Evolutionary conservation across 1,140 invertebrate genomes (phyloP), one percentile per base, ranked within the genome.

Genomic region (Procambarus virginalis): DNA sequence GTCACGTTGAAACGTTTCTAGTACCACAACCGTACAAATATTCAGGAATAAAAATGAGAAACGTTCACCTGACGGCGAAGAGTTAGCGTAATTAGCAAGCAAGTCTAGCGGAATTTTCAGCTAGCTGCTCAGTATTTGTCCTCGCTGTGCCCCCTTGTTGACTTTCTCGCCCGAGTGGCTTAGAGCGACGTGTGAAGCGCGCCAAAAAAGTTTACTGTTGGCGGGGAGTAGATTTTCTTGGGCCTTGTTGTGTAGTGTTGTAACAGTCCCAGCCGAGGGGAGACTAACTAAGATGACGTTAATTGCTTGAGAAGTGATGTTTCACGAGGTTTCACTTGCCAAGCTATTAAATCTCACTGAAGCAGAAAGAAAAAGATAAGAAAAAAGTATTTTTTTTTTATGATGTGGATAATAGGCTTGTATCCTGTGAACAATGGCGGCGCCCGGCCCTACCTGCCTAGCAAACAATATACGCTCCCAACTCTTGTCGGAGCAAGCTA

Each of bases 61-160:
- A 73, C 34, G 20, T 20, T 22, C 48, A 10, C 51, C 80, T 55
- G 80, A 51, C 51, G 51, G 87, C 73, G 87, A 89, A 89, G 87
- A 89, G 87, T 89, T 89, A 77, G 87, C 73, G 80, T 77, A 84
- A 89, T 89, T 89, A 89, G 81, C 81, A 78, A 82, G 75, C 87
- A 75, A 89, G 80, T 89, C 87, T 89, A 64, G 87, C 73, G 87
- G 87, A 89, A 89, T 89, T 89, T 89, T 89, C 87, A 84, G 80
- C 70, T 64, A 78, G 87, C n/a, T 89, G 87, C 87, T 89, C 87
- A 89, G 87, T 89, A 78, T 89, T 89, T 89, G 87, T 89, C 73
- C 87, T 89, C 80, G 87, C 81, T 68, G 70, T 82, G 87, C 81
- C 87, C 87, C 87, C 87, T 89, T 89, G 87, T 89, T 89, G 87